phyloP scores from a whole-genome alignment of 2,797 vertebrate genomes.

The Nannoperca obscura region DNA sequence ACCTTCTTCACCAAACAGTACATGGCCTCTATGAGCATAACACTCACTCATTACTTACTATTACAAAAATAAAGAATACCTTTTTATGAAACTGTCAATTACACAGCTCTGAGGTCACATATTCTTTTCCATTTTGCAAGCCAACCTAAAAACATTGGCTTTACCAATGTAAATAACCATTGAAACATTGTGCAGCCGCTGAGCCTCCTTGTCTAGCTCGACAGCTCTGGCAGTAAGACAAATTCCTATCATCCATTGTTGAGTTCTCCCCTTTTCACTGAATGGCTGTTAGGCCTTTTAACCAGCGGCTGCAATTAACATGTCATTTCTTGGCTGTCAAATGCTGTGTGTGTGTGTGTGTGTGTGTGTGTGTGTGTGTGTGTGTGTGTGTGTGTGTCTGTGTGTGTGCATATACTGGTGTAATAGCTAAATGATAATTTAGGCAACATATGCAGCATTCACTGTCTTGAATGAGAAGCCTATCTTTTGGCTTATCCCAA shows the following conservation, averaged over 20 bases:
- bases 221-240: conserved; percentile 71
- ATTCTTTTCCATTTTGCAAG: conserved; percentile 17
- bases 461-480: conserved; percentile 46
- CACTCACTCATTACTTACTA: not conserved
- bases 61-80: not conserved
- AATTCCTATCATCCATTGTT: conserved; percentile 70
- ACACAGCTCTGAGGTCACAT: not conserved
- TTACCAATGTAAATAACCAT: conserved; percentile 41
- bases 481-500: conserved; percentile 40
- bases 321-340: conserved; percentile 76
- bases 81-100: conserved; percentile 13
- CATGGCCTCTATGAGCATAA: not conserved
- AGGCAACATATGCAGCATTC: conserved; percentile 50
- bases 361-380: conserved; percentile 7
- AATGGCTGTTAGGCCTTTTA: conserved; percentile 70
- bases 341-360: conserved; percentile 20
- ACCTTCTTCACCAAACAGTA: not conserved
- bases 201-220: conserved; percentile 52
- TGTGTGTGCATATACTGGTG: conserved; percentile 24
- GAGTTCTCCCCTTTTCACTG: conserved; percentile 60
- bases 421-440: conserved; percentile 61
- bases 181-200: conserved; percentile 44
- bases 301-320: conserved; percentile 73
- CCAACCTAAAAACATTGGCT: conserved; percentile 44
- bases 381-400: not conserved